Conservation (phyloP, 1,140 invertebrate genomes). For the Drosophila subpulchrella region DNA sequence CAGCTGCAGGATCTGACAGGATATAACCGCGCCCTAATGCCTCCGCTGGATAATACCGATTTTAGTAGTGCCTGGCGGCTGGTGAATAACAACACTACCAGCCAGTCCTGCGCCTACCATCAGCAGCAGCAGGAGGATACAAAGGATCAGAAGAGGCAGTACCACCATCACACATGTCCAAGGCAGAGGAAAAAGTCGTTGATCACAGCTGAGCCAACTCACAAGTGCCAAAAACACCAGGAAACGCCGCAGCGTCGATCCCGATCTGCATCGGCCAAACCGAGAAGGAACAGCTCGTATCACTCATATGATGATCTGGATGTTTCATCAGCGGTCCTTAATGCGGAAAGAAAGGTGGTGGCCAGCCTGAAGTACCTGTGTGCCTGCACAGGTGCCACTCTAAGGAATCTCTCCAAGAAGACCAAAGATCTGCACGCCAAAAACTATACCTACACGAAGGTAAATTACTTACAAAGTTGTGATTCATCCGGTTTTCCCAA, state of each 20-base stretch:
- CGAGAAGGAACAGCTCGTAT: slow-evolving; percentile 71
- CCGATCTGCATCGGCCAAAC: slow-evolving; percentile 62
- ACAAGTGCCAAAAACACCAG: slow-evolving; percentile 39
- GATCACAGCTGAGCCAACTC: slow-evolving; percentile 12
- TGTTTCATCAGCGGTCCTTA: slow-evolving; percentile 61
- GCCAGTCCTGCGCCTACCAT: slow-evolving; percentile 59
- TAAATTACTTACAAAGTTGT: slow-evolving; percentile 38
- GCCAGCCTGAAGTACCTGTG: slow-evolving; percentile 79
- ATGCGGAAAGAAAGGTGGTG: slow-evolving; percentile 75
- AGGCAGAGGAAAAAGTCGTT: slow-evolving; percentile 60
- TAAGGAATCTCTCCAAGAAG: slow-evolving; percentile 80
- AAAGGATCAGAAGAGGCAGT: slow-evolving; percentile 32
- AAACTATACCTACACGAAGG: slow-evolving; percentile 80
- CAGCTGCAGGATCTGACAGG: slow-evolving; percentile 69
- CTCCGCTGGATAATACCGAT: slow-evolving; percentile 69
- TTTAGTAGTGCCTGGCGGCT: slow-evolving; percentile 62
- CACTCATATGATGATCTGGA: slow-evolving; percentile 80
- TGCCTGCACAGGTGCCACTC: slow-evolving; percentile 77
- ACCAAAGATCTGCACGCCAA: slow-evolving; percentile 82
- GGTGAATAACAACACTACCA: slow-evolving; percentile 65
- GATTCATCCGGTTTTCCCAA: too few species aligned
- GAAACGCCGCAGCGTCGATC: slow-evolving; percentile 32
- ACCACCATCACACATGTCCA: slow-evolving; percentile 69
- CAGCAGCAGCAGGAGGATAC: slow-evolving; percentile 44
- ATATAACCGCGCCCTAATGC: slow-evolving; percentile 72